Conservation (phyloP, 2,888 invertebrate species). For the Caenorhabditis japonica region DNA sequence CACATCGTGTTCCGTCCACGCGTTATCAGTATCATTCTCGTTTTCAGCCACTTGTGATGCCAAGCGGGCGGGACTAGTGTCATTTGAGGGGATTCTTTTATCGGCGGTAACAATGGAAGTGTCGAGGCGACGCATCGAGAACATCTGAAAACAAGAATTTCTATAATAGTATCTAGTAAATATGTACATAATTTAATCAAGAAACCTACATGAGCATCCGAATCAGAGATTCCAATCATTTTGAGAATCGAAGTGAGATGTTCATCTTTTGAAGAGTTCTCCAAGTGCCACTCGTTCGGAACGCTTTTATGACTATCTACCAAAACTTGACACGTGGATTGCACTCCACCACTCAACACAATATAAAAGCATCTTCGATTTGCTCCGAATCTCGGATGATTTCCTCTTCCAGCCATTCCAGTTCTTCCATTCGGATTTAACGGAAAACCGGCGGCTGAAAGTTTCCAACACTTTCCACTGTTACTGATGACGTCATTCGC, state of each 20-base stretch:
- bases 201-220: constrained; percentile 54
- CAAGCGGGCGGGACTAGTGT: constrained; percentile 57
- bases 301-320: constrained; percentile 52
- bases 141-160: constrained; percentile 34
- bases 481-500: constrained; percentile 51
- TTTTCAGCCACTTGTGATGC: constrained; percentile 50
- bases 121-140: constrained; percentile 62
- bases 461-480: constrained; percentile 43
- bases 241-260: constrained; percentile 56
- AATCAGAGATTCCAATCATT: constrained; percentile 59
- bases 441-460: constrained; percentile 69
- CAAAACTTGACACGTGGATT: constrained; percentile 39
- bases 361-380: constrained; percentile 70
- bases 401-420: constrained; percentile 74
- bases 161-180: no score
- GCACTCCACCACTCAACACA: constrained; percentile 51
- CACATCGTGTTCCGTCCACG: constrained; percentile 74
- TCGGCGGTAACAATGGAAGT: constrained; percentile 47
- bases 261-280: constrained; percentile 60
- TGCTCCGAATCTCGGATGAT: constrained; percentile 73
- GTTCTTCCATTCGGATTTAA: constrained; percentile 72
- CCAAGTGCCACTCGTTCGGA: constrained; percentile 67
- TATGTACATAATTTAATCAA: no score
- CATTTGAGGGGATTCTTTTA: constrained; percentile 45
- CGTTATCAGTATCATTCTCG: constrained; percentile 74